phyloP scores from a whole-genome alignment of 2,888 invertebrate genomes.

The Lycocerus yunnanus region DNA sequence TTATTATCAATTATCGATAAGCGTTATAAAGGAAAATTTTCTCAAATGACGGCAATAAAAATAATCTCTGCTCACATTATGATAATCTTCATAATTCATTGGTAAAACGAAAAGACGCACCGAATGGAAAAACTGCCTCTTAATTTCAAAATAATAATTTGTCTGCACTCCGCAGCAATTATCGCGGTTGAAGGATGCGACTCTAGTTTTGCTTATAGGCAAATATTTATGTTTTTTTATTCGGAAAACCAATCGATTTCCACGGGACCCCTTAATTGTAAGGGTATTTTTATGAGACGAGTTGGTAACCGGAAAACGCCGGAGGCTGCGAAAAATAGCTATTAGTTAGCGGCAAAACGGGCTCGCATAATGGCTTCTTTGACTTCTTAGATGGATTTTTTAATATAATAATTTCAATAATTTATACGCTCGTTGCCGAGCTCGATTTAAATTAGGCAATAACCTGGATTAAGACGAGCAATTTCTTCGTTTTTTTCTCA shows the following conservation, averaged over 20 bases:
- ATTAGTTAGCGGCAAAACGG: conserved; percentile 54
- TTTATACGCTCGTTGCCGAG: conserved; percentile 49
- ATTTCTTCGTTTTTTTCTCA: conserved; percentile 25
- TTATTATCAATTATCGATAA: conserved; percentile 27
- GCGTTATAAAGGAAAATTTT: conserved; percentile 28
- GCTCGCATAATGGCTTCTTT: conserved; percentile 63
- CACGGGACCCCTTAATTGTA: conserved; percentile 24
- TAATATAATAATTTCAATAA: conserved; percentile 74
- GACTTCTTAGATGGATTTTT: conserved; percentile 75
- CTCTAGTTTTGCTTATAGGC: neutral
- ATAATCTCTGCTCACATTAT: conserved; percentile 33
- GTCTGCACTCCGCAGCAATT: neutral
- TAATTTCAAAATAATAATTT: conserved; percentile 38
- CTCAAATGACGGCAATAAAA: conserved; percentile 30
- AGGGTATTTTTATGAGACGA: conserved; percentile 43
- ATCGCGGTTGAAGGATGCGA: neutral
- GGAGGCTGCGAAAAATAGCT: conserved; percentile 53
- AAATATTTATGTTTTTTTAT: conserved; percentile 2
- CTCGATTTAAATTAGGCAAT: conserved; percentile 58
- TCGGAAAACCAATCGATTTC: conserved; percentile 21
- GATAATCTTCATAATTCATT: conserved; percentile 33
- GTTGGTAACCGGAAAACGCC: conserved; percentile 37
- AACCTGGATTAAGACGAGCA: conserved; percentile 51
- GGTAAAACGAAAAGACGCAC: conserved; percentile 3
- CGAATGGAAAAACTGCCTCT: conserved; percentile 28